Evolutionary conservation across 1,140 invertebrate species (phyloP).

Genomic region (Drosophila kohkoa): DNA sequence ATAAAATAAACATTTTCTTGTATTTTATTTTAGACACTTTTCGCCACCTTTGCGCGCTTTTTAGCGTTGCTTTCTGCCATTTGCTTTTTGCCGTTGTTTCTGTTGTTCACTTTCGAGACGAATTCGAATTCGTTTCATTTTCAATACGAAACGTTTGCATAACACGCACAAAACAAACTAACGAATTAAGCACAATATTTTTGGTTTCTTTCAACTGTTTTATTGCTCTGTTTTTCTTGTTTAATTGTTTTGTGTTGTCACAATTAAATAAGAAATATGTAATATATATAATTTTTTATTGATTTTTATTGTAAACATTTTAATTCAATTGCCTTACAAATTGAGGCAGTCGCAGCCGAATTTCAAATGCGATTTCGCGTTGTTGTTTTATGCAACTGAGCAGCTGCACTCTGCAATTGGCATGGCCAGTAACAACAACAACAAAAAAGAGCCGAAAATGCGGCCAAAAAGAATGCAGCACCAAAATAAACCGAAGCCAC

Average conservation of each 20-base stretch:
- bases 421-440: constrained; percentile 53
- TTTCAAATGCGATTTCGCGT: constrained; percentile 52
- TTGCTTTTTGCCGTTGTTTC: constrained; percentile 7
- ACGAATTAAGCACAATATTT: constrained; percentile 30
- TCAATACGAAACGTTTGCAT: constrained; percentile 67
- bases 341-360: constrained; percentile 41
- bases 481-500: constrained; percentile 75
- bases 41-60: constrained; percentile 29
- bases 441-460: constrained; percentile 57
- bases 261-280: neutral
- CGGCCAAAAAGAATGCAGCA: constrained; percentile 77
- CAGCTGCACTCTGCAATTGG: constrained; percentile 53
- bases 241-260: neutral
- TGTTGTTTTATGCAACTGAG: constrained; percentile 75
- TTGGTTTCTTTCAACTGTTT: constrained; percentile 10
- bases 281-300: constrained; percentile 35
- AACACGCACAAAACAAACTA: constrained; percentile 73
- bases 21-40: constrained; percentile 27
- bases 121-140: constrained; percentile 48
- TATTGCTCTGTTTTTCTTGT: neutral
- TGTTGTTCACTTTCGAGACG: constrained; percentile 37
- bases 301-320: constrained; percentile 37
- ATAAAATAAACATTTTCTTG: constrained; percentile 11
- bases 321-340: constrained; percentile 8
- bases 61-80: constrained; percentile 26